Evolutionary conservation across 2,797 vertebrate species (phyloP).

Genomic region (Pipistrellus pipistrellus): DNA sequence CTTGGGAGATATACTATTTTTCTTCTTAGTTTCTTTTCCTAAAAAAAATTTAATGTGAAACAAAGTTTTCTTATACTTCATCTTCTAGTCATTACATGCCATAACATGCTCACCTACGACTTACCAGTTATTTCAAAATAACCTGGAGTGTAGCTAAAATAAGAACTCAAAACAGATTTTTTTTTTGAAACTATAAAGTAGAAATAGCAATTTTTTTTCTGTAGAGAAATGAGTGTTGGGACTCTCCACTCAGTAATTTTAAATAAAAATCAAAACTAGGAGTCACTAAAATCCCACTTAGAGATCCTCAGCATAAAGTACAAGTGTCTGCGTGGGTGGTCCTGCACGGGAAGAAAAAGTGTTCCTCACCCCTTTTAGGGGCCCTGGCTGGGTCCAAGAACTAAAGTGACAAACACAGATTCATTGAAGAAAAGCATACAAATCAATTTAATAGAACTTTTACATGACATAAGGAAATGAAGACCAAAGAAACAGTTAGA

Average conservation of each 20-base stretch:
- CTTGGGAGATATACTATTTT: constrained; percentile 34
- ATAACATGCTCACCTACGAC: background rate
- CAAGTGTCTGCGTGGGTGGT: background rate
- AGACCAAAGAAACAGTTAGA: background rate
- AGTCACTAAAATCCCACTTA: constrained; percentile 14
- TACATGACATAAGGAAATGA: background rate
- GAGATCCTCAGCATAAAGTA: background rate
- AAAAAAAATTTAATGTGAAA: constrained; percentile 53
- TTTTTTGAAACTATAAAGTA: background rate
- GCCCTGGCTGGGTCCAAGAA: background rate
- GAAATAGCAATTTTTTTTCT: constrained; percentile 50
- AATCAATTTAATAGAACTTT: background rate
- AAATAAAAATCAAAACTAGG: background rate
- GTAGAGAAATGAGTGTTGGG: constrained; percentile 23
- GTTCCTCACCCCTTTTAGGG: background rate
- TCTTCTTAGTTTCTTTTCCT: constrained; percentile 17
- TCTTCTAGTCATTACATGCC: constrained; percentile 41
- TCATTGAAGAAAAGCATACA: background rate
- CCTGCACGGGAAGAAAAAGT: background rate
- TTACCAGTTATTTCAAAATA: constrained; percentile 33
- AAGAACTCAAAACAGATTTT: constrained; percentile 39
- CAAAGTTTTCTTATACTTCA: constrained; percentile 39
- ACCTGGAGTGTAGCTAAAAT: constrained; percentile 10
- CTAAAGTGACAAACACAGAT: background rate
- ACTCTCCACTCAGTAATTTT: background rate